Base-by-base conservation (phyloP, 2,797 vertebrate species). In the Craterocephalus amniculus region DNA sequence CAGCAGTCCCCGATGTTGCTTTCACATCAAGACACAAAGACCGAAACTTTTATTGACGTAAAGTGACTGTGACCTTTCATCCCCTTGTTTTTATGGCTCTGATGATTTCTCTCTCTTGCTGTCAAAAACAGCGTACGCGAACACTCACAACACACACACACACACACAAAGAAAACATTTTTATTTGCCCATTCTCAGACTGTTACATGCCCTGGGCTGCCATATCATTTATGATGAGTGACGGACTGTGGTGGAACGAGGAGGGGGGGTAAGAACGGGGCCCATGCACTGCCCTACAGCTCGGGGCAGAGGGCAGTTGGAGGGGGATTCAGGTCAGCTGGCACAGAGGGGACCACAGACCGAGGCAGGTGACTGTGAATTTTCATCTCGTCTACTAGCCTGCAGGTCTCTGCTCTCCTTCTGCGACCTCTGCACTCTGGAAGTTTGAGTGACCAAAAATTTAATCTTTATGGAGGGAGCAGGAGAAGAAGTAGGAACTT, bases 291-390 rank as follows among this genome's bases (percentile, higher is more conserved):
- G 85, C 72, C 87, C 89, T 79, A 84, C 79, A 88, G 90, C 91
- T 87, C 26, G 69, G 81, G 86, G 89, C 85, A 89, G 79, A 88
- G 91, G 91, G 87, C 90, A 89, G 86, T 80, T 85, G 87, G 88
- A 79, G 74, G 71, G 80, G 83, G 84, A 89, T 90, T 83, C 84
- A 88, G 90, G 89, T 92, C 91, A 90, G 78, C 76, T 83, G 85
- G 88, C 90, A 91, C 88, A 86, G 84, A 70, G 81, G 81, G 75
- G 62, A 65, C 72, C 4, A 32, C 77, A 83, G 81, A 83, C 70
- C 20, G 79, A 60, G 80, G 74, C 82, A 85, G 87, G 86, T 85
- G 88, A 91, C 76, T 63, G 70, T 38, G 72, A 79, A 83, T 74
- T 86, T 69, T 83, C 77, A 80, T 87, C 63, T 76, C 13, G 77